Evolutionary conservation across 2,888 invertebrate species (phyloP).

Genomic region (Disparrhopalites patrizii): DNA sequence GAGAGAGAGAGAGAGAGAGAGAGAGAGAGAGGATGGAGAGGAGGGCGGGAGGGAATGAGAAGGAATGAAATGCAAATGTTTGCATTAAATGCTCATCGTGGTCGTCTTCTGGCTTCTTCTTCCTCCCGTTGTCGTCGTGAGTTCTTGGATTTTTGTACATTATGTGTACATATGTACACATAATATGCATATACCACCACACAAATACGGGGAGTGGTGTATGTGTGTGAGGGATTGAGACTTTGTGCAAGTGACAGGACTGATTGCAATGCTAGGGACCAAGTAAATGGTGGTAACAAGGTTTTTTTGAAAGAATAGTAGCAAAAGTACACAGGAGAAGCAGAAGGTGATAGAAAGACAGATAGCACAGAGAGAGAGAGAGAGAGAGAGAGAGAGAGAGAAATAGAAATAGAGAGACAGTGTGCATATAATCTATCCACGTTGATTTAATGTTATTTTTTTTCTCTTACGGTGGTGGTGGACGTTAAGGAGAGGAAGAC

Average conservation of each 20-base stretch:
- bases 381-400: not conserved
- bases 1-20: too few species aligned
- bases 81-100: slow-evolving; percentile 5
- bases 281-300: too few species aligned
- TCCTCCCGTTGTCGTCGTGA: not conserved
- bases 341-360: too few species aligned
- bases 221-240: too few species aligned
- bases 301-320: too few species aligned
- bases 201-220: too few species aligned
- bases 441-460: slow-evolving; percentile 1
- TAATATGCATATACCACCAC: not conserved
- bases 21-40: not conserved
- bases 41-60: not conserved
- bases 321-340: too few species aligned
- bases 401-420: not conserved
- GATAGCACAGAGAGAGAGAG: too few species aligned
- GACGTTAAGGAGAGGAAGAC: not conserved
- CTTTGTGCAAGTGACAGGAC: too few species aligned
- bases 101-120: not conserved
- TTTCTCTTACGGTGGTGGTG: too few species aligned
- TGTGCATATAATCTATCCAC: not conserved
- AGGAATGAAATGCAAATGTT: slow-evolving; percentile 8
- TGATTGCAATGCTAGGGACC: too few species aligned
- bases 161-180: not conserved
- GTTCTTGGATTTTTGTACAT: not conserved